Evolutionary conservation across 37 sponge, comb jelly and placozoan species (phyloP).

Genomic region (Oopsacas minuta): DNA sequence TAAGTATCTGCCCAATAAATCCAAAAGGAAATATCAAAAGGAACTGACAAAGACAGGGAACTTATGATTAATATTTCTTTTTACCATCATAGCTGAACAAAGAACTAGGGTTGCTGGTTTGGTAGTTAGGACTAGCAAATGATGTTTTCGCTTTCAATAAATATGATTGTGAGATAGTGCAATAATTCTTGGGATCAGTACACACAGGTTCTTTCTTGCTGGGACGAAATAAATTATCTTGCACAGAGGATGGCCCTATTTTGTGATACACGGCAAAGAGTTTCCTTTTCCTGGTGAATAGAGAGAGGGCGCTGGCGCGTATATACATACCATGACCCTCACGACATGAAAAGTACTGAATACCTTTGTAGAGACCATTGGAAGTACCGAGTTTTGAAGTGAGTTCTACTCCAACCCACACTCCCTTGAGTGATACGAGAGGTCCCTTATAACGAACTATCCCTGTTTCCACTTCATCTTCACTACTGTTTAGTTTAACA

Average conservation of each 20-base stretch:
- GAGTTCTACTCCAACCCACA: constrained; percentile 2
- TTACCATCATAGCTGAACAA: background rate
- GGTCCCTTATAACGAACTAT: background rate
- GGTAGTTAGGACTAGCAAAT: background rate
- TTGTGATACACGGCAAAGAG: background rate
- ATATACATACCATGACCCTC: background rate
- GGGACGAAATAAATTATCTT: background rate
- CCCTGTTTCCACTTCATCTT: background rate
- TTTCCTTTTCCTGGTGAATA: background rate
- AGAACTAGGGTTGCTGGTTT: background rate
- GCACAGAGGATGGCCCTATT: background rate
- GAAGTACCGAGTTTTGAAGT: background rate
- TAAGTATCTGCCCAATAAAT: no score
- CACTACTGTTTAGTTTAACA: background rate
- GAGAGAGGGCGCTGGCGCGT: background rate
- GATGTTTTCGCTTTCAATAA: background rate
- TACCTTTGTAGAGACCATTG: constrained; percentile 5
- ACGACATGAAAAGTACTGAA: background rate
- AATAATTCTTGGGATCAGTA: background rate
- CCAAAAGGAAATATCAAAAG: no score
- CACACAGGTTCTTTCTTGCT: background rate
- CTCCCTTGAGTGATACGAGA: background rate
- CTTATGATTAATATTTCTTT: no score
- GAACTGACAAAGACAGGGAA: no score
- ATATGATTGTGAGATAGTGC: background rate